Evolutionary conservation across 2,113 vertebrate genomes (phyloP), one percentile per base, ranked within the genome.

Genomic region (Cochlearius cochlearius): DNA sequence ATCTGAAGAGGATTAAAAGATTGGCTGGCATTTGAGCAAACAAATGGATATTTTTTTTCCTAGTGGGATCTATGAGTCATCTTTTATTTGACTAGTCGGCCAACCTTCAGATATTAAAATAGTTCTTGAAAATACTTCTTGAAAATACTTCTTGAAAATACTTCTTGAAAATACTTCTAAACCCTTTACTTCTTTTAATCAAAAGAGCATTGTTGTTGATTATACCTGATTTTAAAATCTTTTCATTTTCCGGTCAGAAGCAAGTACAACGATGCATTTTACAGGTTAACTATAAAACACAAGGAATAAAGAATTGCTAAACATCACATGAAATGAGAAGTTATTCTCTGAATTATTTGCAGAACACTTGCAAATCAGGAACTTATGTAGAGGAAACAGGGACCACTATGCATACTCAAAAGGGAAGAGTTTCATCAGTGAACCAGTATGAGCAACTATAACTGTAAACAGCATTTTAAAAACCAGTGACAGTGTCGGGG

Each of bases 1-100:
- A 89, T 87, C 86, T 89, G 91, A 81, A 94, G 73, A 87, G 80
- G 67, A 93, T 88, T 91, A 84, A 93, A 77, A 86, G 76, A 81
- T 60, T 71, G 86, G 52, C 55, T 20, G 36, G 49, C 41, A 81
- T 94, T 72, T 92, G 83, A 72, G 52, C 39, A 89, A 91, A 88
- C 45, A 90, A 89, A 74, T 43, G 39, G 85, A 43, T 56, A 15
- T 20, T 25, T 87, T 90, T 83, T 90, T 87, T 49, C 69, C 66
- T 45, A 34, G 22, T 45, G 45, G 77, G 60, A 84, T 83, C 29
- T 79, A 34, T 88, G 82, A 89, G 43, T 96, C 76, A 60, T 85
- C 72, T 81, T 92, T 88, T 78, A 87, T 89, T 82, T 95, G 68
- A 79, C 60, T 53, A 68, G 36, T n/a, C 3, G 8, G 73, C 52